Evolutionary conservation across 2,888 invertebrate species (phyloP).

Genomic region (Pseudoips prasinana): DNA sequence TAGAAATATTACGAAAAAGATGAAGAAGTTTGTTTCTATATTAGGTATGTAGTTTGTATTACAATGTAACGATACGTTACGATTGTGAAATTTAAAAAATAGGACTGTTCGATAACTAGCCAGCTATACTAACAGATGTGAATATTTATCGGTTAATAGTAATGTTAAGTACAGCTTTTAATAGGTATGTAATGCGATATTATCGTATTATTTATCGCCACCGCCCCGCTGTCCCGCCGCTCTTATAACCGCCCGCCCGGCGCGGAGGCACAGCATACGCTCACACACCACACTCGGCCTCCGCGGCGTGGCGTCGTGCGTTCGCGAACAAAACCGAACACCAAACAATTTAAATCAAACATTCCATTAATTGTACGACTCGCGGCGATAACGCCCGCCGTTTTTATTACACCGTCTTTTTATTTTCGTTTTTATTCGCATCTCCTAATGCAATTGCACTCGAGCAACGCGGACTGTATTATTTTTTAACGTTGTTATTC

Average conservation of each 20-base stretch:
- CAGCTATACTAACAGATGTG: constrained; percentile 59
- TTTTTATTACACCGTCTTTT: constrained; percentile 70
- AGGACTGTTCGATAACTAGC: constrained; percentile 40
- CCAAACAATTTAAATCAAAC: constrained; percentile 60
- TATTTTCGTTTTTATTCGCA: constrained; percentile 72
- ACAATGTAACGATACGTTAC: too few species aligned
- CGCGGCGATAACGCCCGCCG: constrained; percentile 63
- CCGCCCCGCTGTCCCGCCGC: constrained; percentile 42
- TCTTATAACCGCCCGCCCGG: constrained; percentile 64
- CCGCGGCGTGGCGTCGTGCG: constrained; percentile 25
- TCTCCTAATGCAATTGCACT: constrained; percentile 76
- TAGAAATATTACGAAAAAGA: too few species aligned
- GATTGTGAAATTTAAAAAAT: too few species aligned
- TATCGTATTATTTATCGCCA: constrained; percentile 66
- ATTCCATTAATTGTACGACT: constrained; percentile 71
- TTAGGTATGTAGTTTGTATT: too few species aligned
- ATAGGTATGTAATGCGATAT: constrained; percentile 66
- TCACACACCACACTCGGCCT: constrained; percentile 3
- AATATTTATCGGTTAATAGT: constrained; percentile 58
- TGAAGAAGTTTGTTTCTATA: too few species aligned
- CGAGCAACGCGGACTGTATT: constrained; percentile 67
- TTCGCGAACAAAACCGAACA: constrained; percentile 19
- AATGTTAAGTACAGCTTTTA: constrained; percentile 64
- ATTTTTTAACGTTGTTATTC: constrained; percentile 58
- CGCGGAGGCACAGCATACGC: constrained; percentile 24